These are phyloP conservation scores for Callinectes sapidus DNA, from an alignment of 2,888 invertebrate species.

Conservation along the genomic window DNA sequence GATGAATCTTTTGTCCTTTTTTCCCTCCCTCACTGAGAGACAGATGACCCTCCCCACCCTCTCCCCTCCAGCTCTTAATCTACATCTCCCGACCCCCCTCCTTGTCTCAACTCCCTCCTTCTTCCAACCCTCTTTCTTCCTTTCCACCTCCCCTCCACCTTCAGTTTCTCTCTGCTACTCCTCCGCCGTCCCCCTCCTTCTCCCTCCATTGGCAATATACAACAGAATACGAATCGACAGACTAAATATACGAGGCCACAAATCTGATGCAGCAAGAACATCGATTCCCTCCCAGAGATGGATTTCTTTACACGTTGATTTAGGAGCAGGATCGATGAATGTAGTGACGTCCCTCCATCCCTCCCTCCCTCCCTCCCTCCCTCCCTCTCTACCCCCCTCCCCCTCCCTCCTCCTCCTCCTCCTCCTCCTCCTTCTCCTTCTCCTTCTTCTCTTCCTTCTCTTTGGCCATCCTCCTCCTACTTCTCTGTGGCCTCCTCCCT, in stretches of 20 bases:
- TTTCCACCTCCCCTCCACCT: conserved; percentile 27
- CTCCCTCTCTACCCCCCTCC: not conserved
- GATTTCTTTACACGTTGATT: conserved; percentile 70
- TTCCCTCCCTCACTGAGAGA: conserved; percentile 2
- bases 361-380: not conserved
- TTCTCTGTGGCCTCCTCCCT: not conserved
- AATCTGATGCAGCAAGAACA: conserved; percentile 69
- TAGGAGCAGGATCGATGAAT: conserved; percentile 65
- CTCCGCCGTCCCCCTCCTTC: conserved; percentile 35
- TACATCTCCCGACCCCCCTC: conserved; percentile 1
- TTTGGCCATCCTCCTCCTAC: not conserved
- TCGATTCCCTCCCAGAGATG: conserved; percentile 66
- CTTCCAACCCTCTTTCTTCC: conserved; percentile 27
- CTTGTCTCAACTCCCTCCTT: not conserved
- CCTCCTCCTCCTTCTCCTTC: not conserved
- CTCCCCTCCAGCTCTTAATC: conserved; percentile 17
- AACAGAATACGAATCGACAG: conserved; percentile 70
- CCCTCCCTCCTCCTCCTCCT: not conserved
- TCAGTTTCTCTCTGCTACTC: conserved; percentile 17
- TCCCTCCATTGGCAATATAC: conserved; percentile 65
- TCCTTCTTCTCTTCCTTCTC: not conserved
- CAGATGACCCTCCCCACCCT: conserved; percentile 29
- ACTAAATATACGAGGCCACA: conserved; percentile 68
- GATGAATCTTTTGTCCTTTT: conserved; percentile 42
- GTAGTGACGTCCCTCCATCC: conserved; percentile 48